These are phyloP conservation scores for Amphipoea oculea DNA, from an alignment of 2,888 invertebrate genomes.

Conservation along the genomic window DNA sequence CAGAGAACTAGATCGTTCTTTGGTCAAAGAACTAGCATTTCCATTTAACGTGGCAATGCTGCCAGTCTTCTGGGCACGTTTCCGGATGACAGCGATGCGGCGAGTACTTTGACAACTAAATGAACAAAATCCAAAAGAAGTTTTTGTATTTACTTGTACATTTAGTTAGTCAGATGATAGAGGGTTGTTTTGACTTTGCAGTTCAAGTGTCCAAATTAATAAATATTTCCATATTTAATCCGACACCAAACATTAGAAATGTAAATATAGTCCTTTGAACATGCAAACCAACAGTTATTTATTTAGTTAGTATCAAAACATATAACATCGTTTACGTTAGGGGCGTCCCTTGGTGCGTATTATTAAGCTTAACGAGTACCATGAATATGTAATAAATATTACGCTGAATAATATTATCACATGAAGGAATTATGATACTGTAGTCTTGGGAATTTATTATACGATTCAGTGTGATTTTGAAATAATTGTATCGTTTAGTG, in stretches of 20 bases:
- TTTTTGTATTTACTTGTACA: too few species aligned
- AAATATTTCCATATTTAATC: background rate
- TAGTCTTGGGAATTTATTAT: conserved; percentile 38
- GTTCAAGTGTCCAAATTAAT: background rate
- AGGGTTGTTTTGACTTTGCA: background rate
- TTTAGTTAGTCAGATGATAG: background rate
- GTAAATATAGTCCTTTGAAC: background rate
- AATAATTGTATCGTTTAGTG: background rate
- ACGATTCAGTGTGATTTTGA: background rate
- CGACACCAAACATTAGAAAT: background rate
- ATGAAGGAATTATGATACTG: conserved; percentile 35
- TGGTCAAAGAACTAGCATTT: background rate
- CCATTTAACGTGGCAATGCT: background rate
- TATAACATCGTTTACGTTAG: conserved; percentile 36
- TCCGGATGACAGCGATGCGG: background rate
- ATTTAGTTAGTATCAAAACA: conserved; percentile 26
- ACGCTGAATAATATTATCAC: conserved; percentile 54
- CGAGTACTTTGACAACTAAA: too few species aligned
- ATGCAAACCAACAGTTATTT: conserved; percentile 17
- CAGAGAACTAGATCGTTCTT: background rate
- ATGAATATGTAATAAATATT: conserved; percentile 59
- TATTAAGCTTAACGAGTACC: conserved; percentile 54
- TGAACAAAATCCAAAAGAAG: too few species aligned
- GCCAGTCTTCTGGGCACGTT: background rate
- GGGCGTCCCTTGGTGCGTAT: conserved; percentile 49